A percentile compares a stretch with the other conserved stretches of the same genome.
Evolutionary conservation across 2,888 invertebrate species (phyloP).

Genomic region (Diplolepis rosae): DNA sequence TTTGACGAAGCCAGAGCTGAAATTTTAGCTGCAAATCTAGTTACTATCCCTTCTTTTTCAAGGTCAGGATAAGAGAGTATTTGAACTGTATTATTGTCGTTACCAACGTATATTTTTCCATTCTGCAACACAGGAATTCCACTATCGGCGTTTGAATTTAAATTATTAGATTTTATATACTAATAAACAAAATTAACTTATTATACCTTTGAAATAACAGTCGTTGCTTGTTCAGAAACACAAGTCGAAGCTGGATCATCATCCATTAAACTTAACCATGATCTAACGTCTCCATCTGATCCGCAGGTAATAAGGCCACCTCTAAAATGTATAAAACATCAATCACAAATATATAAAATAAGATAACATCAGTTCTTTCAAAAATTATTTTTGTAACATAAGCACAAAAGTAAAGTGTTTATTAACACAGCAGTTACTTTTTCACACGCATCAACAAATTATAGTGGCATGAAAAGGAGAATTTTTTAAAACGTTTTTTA

Average conservation of each 20-base stretch:
- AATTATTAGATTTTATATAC: not conserved
- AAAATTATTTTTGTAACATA: no score
- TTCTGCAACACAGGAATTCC: slow-evolving; percentile 68
- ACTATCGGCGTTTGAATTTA: no score
- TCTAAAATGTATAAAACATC: slow-evolving; percentile 52
- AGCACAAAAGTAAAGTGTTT: no score
- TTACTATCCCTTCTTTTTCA: slow-evolving; percentile 88
- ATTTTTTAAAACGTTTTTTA: no score
- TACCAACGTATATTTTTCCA: slow-evolving; percentile 83
- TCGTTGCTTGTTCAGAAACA: slow-evolving; percentile 87
- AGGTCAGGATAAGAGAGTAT: slow-evolving; percentile 87
- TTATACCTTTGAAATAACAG: slow-evolving; percentile 77
- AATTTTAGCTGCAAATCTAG: slow-evolving; percentile 91
- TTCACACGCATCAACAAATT: no score
- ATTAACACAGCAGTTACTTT: no score
- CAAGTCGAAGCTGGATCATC: slow-evolving; percentile 91
- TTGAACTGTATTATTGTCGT: slow-evolving; percentile 90
- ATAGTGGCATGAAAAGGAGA: no score
- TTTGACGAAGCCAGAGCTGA: slow-evolving; percentile 85
- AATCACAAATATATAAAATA: slow-evolving; percentile 21
- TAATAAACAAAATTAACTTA: not conserved
- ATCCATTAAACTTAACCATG: slow-evolving; percentile 90
- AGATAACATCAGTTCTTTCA: no score
- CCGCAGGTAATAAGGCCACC: slow-evolving; percentile 91
- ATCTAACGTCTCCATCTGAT: slow-evolving; percentile 92